These are phyloP conservation scores for Idaea aversata DNA, from an alignment of 2,888 invertebrate species.

Conservation along the genomic window DNA sequence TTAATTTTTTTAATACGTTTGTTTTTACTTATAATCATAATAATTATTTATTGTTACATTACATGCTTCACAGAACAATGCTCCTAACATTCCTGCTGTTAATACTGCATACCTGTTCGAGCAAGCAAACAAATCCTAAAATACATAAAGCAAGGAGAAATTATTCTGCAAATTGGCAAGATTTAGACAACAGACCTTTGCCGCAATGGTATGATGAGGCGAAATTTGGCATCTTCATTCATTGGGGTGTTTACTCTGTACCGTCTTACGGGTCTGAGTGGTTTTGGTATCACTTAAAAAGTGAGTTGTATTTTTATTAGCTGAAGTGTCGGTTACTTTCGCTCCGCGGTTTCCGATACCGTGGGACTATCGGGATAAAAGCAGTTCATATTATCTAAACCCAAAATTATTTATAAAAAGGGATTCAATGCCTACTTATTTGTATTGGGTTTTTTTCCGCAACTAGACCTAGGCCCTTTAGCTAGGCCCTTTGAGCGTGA, in stretches of 20 bases:
- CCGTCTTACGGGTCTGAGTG: slow-evolving; percentile 94
- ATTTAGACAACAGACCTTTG: slow-evolving; percentile 89
- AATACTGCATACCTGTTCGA: not conserved
- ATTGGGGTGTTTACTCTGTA: slow-evolving; percentile 96
- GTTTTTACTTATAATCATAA: no score
- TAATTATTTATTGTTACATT: no score
- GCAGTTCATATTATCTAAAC: no score
- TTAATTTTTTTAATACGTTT: no score
- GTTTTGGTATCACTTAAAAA: slow-evolving; percentile 94
- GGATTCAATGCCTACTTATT: no score
- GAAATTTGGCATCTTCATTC: slow-evolving; percentile 95
- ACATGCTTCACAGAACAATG: not conserved
- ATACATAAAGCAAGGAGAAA: no score
- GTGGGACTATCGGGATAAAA: not conserved
- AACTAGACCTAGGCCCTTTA: not conserved
- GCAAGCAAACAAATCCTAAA: not conserved
- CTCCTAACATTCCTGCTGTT: not conserved
- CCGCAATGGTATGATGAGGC: slow-evolving; percentile 94
- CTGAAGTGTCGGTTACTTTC: not conserved
- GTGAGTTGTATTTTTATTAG: slow-evolving; percentile 53
- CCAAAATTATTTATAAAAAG: no score
- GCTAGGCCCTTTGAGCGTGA: not conserved
- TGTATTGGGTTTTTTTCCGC: no score
- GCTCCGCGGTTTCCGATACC: slow-evolving; percentile 2
- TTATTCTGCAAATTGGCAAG: slow-evolving; percentile 89